Percentiles rank a stretch among this genome's conserved stretches.
Conservation (phyloP, 2,888 invertebrate species). For the Azorinus chamasolen region DNA sequence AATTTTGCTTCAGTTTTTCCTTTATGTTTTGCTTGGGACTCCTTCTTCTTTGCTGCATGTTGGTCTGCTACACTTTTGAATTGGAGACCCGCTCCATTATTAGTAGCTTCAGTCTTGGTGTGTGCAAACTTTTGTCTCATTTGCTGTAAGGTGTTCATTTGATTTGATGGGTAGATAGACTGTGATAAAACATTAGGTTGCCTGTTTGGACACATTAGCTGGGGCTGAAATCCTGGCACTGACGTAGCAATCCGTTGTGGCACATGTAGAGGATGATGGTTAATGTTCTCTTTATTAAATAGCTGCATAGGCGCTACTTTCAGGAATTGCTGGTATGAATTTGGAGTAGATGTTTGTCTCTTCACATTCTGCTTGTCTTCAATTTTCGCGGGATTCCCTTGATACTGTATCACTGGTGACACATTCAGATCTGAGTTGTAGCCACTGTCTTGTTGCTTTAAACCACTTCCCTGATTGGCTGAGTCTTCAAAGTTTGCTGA, state of each 20-base stretch:
- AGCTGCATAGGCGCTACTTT: constrained; percentile 1
- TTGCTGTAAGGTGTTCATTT: too few species aligned
- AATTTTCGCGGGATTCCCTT: constrained; percentile 5
- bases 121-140: not conserved
- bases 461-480: not conserved
- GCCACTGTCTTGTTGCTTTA: constrained; percentile 68
- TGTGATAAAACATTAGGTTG: too few species aligned
- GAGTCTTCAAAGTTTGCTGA: not conserved
- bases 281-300: constrained; percentile 21
- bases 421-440: constrained; percentile 69
- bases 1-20: not conserved
- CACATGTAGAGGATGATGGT: not conserved
- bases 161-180: too few species aligned
- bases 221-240: too few species aligned
- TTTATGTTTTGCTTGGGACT: not conserved
- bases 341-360: constrained; percentile 48
- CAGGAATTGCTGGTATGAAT: constrained; percentile 8
- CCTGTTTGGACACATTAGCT: too few species aligned
- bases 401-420: constrained; percentile 65
- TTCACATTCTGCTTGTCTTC: not conserved
- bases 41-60: constrained; percentile 6
- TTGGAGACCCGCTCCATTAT: not conserved
- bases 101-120: too few species aligned
- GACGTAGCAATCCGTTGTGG: not conserved
- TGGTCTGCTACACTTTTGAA: constrained; percentile 13